These are phyloP conservation scores for Microctonus brassicae DNA, from an alignment of 2,888 invertebrate species.

Conservation along the genomic window DNA sequence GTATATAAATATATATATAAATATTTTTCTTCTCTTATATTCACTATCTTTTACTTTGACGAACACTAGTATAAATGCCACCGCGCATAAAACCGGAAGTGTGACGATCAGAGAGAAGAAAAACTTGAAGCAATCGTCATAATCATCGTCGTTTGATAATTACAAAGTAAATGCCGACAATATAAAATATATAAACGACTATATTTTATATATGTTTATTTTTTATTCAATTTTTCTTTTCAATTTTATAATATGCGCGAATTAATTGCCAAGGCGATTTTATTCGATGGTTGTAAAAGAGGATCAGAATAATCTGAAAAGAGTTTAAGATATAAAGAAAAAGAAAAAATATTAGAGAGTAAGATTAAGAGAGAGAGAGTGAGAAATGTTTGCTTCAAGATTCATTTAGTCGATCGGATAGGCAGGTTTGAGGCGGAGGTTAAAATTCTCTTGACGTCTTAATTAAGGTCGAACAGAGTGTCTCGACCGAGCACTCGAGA, in stretches of 20 bases:
- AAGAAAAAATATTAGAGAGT: conserved; percentile 28
- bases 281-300: conserved; percentile 8
- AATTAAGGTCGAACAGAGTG: conserved; percentile 35
- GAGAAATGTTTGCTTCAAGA: conserved; percentile 36
- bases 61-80: background rate
- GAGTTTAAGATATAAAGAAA: conserved; percentile 19
- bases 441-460: conserved; percentile 45
- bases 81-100: conserved; percentile 16
- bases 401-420: conserved; percentile 48
- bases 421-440: conserved; percentile 29
- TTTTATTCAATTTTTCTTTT: background rate
- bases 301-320: conserved; percentile 21
- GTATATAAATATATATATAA: background rate
- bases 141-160: background rate
- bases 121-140: conserved; percentile 17
- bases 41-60: background rate
- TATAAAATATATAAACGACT: background rate
- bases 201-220: background rate
- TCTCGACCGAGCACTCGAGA: conserved; percentile 34
- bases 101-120: conserved; percentile 29
- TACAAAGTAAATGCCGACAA: conserved; percentile 45
- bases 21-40: background rate
- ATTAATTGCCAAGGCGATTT: background rate
- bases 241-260: background rate
- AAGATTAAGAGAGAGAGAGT: conserved; percentile 11